phyloP scores from a whole-genome alignment of 2,797 vertebrate species.

The Sciurus carolinensis region DNA sequence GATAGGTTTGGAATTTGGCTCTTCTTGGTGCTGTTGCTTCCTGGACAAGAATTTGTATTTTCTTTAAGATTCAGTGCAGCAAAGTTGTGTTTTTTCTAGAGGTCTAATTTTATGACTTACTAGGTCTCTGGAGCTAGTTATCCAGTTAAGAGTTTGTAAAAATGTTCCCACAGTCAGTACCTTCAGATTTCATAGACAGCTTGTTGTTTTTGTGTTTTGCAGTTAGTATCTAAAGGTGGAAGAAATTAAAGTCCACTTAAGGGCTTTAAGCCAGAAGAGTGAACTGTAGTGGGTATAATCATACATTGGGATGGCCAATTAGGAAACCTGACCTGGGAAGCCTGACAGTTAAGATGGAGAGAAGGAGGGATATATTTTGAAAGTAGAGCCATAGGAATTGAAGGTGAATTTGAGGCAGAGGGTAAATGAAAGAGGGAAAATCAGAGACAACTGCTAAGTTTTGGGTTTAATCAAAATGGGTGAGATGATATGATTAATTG shows the following conservation, averaged over 20 bases:
- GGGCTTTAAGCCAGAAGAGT: not conserved
- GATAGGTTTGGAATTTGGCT: not conserved
- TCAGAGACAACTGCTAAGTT: not conserved
- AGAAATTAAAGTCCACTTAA: not conserved
- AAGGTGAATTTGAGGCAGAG: not conserved
- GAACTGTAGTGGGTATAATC: no score
- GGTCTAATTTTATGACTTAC: not conserved
- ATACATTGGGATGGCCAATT: not conserved
- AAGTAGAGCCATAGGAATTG: not conserved
- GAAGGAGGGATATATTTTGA: not conserved
- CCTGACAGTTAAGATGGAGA: not conserved
- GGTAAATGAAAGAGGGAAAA: not conserved
- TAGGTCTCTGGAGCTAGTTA: slow-evolving; percentile 31
- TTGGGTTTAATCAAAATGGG: not conserved
- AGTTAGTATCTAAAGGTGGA: slow-evolving; percentile 8
- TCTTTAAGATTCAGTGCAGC: slow-evolving; percentile 7
- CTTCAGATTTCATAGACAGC: not conserved
- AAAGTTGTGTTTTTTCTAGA: not conserved
- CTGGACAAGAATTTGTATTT: not conserved
- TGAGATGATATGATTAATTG: slow-evolving; percentile 23
- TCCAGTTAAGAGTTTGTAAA: slow-evolving; percentile 29
- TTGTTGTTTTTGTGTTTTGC: slow-evolving; percentile 43
- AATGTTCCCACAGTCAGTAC: not conserved
- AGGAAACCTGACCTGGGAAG: not conserved
- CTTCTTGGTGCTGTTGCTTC: slow-evolving; percentile 31